Base-by-base conservation (phyloP, 1,140 invertebrate genomes). In the Cepaea nemoralis region DNA sequence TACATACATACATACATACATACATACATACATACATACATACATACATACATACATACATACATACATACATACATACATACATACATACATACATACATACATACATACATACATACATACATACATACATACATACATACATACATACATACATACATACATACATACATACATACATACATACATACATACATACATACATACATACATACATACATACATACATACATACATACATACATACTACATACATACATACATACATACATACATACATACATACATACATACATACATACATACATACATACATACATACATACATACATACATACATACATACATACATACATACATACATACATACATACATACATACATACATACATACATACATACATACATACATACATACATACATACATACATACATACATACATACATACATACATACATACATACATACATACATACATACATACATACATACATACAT, bases 61-160 rank as follows among this genome's bases (percentile, higher is more conserved):
- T 70, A 70, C 67, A 33, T 70, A 70, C 67, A 33, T 70, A 70
- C 67, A 33, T 70, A 70, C 67, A 33, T 70, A 35, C 67, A 70
- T 70, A 70, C 67, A 33, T 70, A 70, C 67, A 33, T 70, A 70
- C 67, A 33, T 70, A 70, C 67, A 33, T 70, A 70, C 67, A 33
- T 70, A 70, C 67, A 33, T 70, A 70, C 67, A 33, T 70, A 70
- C 67, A 33, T 70, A 70, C 67, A 33, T 70, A 70, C 67, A 33
- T 70, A 70, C 67, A 33, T 70, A 70, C 67, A 33, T 70, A 70
- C 67, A 33, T 70, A 70, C 67, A 33, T 70, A 70, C 67, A 33
- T 70, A 70, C 67, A 33, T 70, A 70, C 67, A 33, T 70, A 70
- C 67, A 33, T 70, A 70, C 67, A 33, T 70, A 70, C 67, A 33